These are phyloP conservation scores for Gymnocheta viridis DNA, from an alignment of 2,888 invertebrate genomes.

Conservation along the genomic window DNA sequence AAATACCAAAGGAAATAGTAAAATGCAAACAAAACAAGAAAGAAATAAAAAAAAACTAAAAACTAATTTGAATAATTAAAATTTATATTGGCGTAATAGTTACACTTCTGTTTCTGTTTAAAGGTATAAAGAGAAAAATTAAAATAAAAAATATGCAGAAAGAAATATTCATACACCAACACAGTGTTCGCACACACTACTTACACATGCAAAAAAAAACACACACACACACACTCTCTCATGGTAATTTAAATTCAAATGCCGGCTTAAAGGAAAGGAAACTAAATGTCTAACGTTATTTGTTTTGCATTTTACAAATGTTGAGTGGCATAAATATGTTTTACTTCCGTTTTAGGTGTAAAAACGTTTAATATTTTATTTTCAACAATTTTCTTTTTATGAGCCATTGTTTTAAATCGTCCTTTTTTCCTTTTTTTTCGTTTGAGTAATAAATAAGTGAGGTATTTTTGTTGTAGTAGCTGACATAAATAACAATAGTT, in stretches of 20 bases:
- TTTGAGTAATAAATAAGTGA: not conserved
- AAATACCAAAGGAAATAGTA: constrained; percentile 11
- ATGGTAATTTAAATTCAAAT: not conserved
- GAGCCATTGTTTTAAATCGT: constrained; percentile 1
- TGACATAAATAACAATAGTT: constrained; percentile 22
- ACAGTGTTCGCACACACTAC: not conserved
- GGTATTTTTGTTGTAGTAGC: constrained; percentile 1
- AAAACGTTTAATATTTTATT: constrained; percentile 56
- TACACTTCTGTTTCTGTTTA: not conserved
- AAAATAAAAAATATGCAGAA: not conserved
- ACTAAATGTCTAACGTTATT: constrained; percentile 56
- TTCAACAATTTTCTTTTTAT: constrained; percentile 28
- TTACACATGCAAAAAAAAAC: too few relatives aligned
- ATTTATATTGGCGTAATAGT: constrained; percentile 63
- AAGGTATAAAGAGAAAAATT: not conserved
- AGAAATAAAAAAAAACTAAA: constrained; percentile 19
- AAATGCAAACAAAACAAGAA: too few relatives aligned
- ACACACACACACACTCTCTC: not conserved
- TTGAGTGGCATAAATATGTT: constrained; percentile 64
- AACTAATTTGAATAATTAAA: constrained; percentile 70
- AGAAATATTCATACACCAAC: constrained; percentile 10
- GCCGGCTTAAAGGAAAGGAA: constrained; percentile 37
- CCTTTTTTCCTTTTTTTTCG: not conserved
- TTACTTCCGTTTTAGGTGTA: constrained; percentile 61
- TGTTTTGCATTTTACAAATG: constrained; percentile 51